Evolutionary conservation across 2,113 vertebrate species (phyloP).

Genomic region (Orthonyx spaldingii): DNA sequence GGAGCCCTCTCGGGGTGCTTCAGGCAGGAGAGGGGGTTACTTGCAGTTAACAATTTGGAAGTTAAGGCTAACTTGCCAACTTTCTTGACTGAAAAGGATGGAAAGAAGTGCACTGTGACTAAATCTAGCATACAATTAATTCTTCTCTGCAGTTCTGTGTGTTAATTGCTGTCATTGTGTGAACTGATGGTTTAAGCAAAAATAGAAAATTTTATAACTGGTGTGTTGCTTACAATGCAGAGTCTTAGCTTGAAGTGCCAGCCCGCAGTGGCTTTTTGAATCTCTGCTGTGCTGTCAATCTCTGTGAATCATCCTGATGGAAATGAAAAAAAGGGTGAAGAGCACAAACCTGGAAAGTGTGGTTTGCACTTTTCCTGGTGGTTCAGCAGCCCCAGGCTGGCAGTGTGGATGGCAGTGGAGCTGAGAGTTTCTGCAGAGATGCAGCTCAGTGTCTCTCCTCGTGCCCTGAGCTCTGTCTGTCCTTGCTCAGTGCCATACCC

Average conservation of each 20-base stretch:
- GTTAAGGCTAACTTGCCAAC: background rate
- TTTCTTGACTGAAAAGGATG: background rate
- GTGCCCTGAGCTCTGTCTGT: background rate
- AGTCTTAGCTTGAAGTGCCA: constrained; percentile 9
- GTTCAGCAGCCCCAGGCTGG: background rate
- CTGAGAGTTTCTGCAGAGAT: background rate
- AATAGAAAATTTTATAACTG: constrained; percentile 35
- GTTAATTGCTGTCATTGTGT: constrained; percentile 63
- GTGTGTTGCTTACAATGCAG: constrained; percentile 29
- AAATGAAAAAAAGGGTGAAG: background rate
- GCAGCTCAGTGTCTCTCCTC: background rate
- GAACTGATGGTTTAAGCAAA: constrained; percentile 54
- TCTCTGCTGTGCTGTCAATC: constrained; percentile 32
- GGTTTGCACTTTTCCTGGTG: background rate
- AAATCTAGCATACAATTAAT: constrained; percentile 47
- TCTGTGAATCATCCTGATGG: constrained; percentile 18
- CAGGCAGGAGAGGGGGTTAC: background rate
- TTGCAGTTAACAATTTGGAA: background rate
- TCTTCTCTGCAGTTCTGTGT: constrained; percentile 13
- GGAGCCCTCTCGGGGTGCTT: background rate
- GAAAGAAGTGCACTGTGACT: background rate
- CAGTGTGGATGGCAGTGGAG: background rate
- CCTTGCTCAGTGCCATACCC: background rate
- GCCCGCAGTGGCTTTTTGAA: constrained; percentile 2
- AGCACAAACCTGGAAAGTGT: background rate